Evolutionary conservation across 2,888 invertebrate genomes (phyloP).

Genomic region (Busseola fusca): DNA sequence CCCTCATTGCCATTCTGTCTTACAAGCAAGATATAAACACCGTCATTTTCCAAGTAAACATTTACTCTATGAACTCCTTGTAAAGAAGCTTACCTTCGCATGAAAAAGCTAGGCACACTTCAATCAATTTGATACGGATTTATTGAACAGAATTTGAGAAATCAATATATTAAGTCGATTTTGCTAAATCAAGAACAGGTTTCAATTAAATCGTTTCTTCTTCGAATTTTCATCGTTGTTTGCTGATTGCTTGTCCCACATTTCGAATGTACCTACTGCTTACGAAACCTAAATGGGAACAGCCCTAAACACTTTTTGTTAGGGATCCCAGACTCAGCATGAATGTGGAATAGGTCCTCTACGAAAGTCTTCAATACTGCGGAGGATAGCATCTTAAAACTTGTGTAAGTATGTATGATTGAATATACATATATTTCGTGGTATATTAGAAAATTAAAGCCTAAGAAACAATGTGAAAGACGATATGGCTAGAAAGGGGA

Average conservation of each 20-base stretch:
- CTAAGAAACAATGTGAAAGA: neutral
- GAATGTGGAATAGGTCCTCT: constrained; percentile 33
- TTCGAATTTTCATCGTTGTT: constrained; percentile 15
- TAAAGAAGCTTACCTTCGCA: constrained; percentile 23
- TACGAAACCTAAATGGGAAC: constrained; percentile 31
- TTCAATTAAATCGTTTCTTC: constrained; percentile 15
- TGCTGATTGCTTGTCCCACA: constrained; percentile 32
- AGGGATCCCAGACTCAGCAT: constrained; percentile 26
- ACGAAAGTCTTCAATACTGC: neutral
- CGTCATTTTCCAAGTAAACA: constrained; percentile 34
- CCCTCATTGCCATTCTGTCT: constrained; percentile 44
- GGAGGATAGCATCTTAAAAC: constrained; percentile 1
- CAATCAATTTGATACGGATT: constrained; percentile 27
- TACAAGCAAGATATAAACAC: constrained; percentile 24
- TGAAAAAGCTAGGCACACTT: constrained; percentile 7
- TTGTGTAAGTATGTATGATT: neutral
- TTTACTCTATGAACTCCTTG: constrained; percentile 31
- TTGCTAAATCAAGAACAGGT: constrained; percentile 34
- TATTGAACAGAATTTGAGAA: constrained; percentile 17
- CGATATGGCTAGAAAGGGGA: neutral
- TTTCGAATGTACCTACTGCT: constrained; percentile 4
- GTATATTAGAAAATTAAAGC: constrained; percentile 10
- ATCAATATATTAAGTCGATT: constrained; percentile 8
- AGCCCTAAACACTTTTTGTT: constrained; percentile 38
- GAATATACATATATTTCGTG: too few relatives aligned